These are phyloP conservation scores for Columba guinea DNA, from an alignment of 2,797 vertebrate genomes.

Conservation along the genomic window DNA sequence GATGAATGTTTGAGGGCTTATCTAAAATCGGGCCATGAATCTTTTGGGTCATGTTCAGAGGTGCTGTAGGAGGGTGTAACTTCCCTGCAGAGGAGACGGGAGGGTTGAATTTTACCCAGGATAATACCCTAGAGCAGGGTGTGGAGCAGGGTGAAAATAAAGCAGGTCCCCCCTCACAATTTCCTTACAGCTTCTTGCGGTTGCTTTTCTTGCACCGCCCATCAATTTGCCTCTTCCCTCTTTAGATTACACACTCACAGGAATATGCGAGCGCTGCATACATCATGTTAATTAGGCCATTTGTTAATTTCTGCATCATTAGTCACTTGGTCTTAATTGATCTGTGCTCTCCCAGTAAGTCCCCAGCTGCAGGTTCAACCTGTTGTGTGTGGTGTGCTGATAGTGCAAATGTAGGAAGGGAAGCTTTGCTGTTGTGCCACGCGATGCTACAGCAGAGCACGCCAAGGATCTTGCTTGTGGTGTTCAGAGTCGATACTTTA, in stretches of 20 bases:
- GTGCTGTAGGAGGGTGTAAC: slow-evolving; percentile 54
- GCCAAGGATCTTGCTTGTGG: not conserved
- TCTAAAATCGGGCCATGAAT: slow-evolving; percentile 27
- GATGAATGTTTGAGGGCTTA: not conserved
- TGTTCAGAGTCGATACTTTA: not conserved
- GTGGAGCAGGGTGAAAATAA: slow-evolving; percentile 26
- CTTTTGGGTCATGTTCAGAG: slow-evolving; percentile 42
- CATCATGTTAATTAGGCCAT: not conserved
- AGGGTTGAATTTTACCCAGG: slow-evolving; percentile 15
- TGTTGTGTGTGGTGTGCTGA: not conserved
- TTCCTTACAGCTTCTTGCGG: not conserved
- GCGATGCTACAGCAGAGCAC: not conserved
- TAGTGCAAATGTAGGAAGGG: rapidly evolving
- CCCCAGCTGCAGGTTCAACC: slow-evolving; percentile 1
- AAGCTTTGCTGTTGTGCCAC: rapidly evolving
- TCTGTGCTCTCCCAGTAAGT: not conserved
- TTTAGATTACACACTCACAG: not conserved
- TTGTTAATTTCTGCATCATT: slow-evolving; percentile 19
- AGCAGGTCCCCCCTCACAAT: not conserved
- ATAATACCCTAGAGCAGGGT: slow-evolving; percentile 35
- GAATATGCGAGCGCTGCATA: not conserved
- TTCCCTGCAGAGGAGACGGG: slow-evolving; percentile 14
- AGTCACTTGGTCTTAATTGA: not conserved
- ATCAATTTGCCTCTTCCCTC: slow-evolving; percentile 3
- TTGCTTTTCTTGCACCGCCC: slow-evolving; percentile 1